Evolutionary conservation across 2,113 vertebrate species (phyloP).

Genomic region (Corvus hawaiiensis): DNA sequence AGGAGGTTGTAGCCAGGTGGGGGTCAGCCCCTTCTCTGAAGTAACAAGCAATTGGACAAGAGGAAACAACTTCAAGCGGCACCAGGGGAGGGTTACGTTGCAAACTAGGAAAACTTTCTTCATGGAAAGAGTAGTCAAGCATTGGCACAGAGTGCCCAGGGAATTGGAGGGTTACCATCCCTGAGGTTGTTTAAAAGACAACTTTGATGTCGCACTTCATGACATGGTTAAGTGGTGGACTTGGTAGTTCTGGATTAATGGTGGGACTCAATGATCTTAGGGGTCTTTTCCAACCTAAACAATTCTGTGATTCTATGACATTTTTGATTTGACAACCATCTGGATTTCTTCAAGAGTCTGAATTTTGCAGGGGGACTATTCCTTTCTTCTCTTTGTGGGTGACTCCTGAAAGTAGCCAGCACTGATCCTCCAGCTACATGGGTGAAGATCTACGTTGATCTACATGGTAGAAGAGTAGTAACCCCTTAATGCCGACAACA

Average conservation of each 20-base stretch:
- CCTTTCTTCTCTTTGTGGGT: background rate
- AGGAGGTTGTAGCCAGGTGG: background rate
- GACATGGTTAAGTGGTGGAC: background rate
- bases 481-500: background rate
- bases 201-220: background rate
- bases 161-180: background rate
- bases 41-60: background rate
- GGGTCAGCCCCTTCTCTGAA: background rate
- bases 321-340: background rate
- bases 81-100: accelerated
- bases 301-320: background rate
- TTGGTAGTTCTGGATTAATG: background rate
- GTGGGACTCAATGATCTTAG: background rate
- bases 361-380: background rate
- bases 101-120: background rate
- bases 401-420: background rate
- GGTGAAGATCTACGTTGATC: no score
- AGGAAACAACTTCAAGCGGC: background rate
- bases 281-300: background rate
- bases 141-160: background rate
- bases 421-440: background rate
- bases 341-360: background rate
- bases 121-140: background rate
- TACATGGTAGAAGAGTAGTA: background rate
- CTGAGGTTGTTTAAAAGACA: background rate